Percentiles rank a stretch among this genome's conserved stretches.
These are phyloP conservation scores for Bubalus kerabau DNA, from an alignment of 2,113 vertebrate species.

Conservation along the genomic window DNA sequence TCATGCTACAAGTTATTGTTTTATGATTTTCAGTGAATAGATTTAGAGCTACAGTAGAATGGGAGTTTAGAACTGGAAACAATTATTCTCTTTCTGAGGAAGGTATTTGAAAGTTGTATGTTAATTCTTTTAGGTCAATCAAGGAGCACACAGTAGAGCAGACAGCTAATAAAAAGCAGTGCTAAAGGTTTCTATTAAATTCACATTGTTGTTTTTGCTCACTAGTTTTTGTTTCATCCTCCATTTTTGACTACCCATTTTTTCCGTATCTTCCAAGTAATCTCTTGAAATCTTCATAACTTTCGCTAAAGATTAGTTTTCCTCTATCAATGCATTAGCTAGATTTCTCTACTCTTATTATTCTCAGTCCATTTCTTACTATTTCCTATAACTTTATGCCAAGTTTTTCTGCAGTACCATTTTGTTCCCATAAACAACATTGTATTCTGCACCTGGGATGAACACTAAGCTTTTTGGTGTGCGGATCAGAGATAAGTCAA, in stretches of 20 bases:
- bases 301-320: background rate
- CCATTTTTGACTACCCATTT: background rate
- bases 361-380: background rate
- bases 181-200: background rate
- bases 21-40: background rate
- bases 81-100: background rate
- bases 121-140: background rate
- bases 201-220: accelerated
- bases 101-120: background rate
- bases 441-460: background rate
- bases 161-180: background rate
- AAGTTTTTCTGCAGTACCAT: background rate
- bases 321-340: background rate
- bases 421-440: background rate
- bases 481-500: background rate
- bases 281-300: background rate
- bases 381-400: background rate
- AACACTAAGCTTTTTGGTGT: background rate
- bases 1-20: background rate
- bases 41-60: background rate
- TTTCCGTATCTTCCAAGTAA: background rate
- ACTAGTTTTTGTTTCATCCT: background rate
- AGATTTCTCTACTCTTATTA: background rate
- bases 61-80: background rate
- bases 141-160: background rate